phyloP scores from a whole-genome alignment of 2,113 vertebrate species.

The Blennius ocellaris region DNA sequence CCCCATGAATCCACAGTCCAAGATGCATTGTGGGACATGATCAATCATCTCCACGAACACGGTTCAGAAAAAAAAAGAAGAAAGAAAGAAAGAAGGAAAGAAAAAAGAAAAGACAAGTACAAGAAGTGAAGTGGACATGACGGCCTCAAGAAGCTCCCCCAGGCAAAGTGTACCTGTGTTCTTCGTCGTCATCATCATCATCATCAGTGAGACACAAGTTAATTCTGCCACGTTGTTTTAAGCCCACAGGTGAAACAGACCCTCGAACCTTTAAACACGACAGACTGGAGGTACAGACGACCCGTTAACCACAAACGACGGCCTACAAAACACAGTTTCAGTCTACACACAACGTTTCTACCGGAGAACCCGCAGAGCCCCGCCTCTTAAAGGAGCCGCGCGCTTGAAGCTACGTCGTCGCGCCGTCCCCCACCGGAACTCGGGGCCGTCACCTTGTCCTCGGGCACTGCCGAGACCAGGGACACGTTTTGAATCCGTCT shows the following conservation, averaged over 20 bases:
- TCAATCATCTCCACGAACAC: conserved; percentile 45
- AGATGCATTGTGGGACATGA: conserved; percentile 59
- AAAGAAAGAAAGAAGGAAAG: too few relatives aligned
- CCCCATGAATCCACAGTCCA: conserved; percentile 75
- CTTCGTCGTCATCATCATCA: conserved; percentile 29
- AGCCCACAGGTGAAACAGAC: conserved; percentile 53
- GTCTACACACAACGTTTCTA: conserved; percentile 62
- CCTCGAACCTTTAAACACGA: conserved; percentile 68
- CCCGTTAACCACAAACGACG: conserved; percentile 58
- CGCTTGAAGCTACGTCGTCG: too few relatives aligned
- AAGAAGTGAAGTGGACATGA: conserved; percentile 35
- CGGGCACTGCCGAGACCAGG: too few relatives aligned
- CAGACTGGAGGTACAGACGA: conserved; percentile 61
- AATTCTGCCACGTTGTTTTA: conserved; percentile 29
- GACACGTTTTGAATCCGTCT: too few relatives aligned
- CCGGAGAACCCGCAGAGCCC: conserved; percentile 38
- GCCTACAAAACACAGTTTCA: conserved; percentile 46
- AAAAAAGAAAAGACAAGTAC: conserved; percentile 24
- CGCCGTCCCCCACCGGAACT: too few relatives aligned
- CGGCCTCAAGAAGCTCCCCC: conserved; percentile 38
- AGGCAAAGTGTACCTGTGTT: conserved; percentile 54
- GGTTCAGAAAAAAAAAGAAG: conserved; percentile 39
- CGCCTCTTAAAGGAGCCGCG: too few relatives aligned
- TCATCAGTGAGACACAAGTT: conserved; percentile 59
- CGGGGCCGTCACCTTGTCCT: too few relatives aligned